Percentiles rank a stretch among this genome's conserved stretches.
These are phyloP conservation scores for Homarus gammarus DNA, from an alignment of 2,888 invertebrate species.

Conservation along the genomic window DNA sequence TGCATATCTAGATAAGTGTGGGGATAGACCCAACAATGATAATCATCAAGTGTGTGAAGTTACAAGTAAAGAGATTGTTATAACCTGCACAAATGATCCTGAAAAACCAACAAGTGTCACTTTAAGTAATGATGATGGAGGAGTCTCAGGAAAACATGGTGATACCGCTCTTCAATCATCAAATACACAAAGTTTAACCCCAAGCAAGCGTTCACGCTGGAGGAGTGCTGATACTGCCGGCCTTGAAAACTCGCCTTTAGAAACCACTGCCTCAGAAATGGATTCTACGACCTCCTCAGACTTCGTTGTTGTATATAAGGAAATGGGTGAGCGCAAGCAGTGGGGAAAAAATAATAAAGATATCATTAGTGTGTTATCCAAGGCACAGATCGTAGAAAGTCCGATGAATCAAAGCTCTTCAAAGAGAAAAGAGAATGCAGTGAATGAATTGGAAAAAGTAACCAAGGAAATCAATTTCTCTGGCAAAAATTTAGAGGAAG, in stretches of 20 bases:
- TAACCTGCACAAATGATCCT: neutral
- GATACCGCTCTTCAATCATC: neutral
- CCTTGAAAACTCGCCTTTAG: constrained; percentile 63
- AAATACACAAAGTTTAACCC: constrained; percentile 8
- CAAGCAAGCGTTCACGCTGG: constrained; percentile 54
- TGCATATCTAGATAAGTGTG: neutral
- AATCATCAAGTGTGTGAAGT: neutral
- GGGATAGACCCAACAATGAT: neutral
- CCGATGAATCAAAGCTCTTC: constrained; percentile 17
- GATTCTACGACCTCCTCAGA: constrained; percentile 63
- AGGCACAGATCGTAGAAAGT: constrained; percentile 49
- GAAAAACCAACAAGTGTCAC: neutral
- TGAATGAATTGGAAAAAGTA: neutral
- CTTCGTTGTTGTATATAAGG: constrained; percentile 44
- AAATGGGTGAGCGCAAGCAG: constrained; percentile 47
- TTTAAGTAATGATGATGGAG: neutral
- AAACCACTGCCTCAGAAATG: constrained; percentile 67
- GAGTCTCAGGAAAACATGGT: neutral
- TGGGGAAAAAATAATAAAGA: constrained; percentile 52
- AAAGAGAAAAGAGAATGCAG: neutral
- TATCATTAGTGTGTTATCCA: constrained; percentile 40
- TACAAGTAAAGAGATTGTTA: neutral
- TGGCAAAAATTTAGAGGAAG: neutral
- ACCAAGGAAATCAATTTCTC: too few species aligned
- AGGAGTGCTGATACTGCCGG: constrained; percentile 35